Evolutionary conservation across 2,888 invertebrate genomes (phyloP).

Genomic region (Philopedon plagiatum): DNA sequence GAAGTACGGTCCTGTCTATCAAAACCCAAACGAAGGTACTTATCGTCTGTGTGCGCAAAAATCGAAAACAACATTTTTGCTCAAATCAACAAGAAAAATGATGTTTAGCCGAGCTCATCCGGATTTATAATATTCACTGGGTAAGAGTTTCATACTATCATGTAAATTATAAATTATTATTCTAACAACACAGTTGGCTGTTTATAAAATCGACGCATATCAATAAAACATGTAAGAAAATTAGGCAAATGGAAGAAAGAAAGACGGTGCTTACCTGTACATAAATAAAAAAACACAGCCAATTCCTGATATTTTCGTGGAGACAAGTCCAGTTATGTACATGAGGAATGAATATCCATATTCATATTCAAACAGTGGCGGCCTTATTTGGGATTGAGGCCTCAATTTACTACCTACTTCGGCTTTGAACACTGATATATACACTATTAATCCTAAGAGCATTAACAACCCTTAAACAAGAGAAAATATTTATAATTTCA

Average conservation of each 20-base stretch:
- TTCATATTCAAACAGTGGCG: constrained; percentile 85
- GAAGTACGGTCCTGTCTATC: too few species aligned
- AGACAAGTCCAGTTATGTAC: constrained; percentile 87
- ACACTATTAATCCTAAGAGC: constrained; percentile 92
- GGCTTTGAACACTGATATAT: constrained; percentile 93
- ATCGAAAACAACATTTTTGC: too few species aligned
- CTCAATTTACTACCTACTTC: constrained; percentile 91
- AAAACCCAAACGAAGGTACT: too few species aligned
- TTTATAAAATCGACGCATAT: too few species aligned
- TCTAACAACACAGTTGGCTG: too few species aligned
- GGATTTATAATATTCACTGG: too few species aligned
- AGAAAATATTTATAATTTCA: not conserved
- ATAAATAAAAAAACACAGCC: constrained; percentile 91
- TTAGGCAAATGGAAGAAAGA: not conserved
- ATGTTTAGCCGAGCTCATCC: too few species aligned
- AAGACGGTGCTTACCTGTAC: constrained; percentile 75
- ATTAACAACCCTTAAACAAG: constrained; percentile 83
- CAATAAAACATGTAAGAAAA: too few species aligned
- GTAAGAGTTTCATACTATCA: too few species aligned
- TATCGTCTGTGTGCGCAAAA: too few species aligned
- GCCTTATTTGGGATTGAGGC: constrained; percentile 83
- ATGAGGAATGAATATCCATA: constrained; percentile 92
- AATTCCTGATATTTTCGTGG: constrained; percentile 88
- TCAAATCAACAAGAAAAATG: too few species aligned
- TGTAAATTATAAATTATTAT: too few species aligned